These are phyloP conservation scores for Rhabdophis nuchalis DNA, from an alignment of 2,797 vertebrate genomes.

Conservation along the genomic window DNA sequence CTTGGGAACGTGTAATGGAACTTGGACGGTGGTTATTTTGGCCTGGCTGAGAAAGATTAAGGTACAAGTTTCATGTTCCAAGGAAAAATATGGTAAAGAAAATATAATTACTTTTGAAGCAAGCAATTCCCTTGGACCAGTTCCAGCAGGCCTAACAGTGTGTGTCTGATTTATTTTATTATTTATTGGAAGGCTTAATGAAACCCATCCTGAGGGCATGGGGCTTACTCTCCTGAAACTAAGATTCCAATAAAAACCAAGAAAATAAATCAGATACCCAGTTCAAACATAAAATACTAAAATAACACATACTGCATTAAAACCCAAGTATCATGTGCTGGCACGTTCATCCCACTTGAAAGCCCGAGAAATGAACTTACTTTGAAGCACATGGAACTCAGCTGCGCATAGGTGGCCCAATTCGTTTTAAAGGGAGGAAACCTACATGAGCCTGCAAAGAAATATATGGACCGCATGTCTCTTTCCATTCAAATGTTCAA, in stretches of 20 bases:
- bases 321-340: neutral
- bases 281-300: neutral
- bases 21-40: neutral
- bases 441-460: no score
- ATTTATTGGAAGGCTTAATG: neutral
- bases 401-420: neutral
- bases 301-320: neutral
- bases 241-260: neutral
- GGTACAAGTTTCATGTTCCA: neutral
- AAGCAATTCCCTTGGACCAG: neutral
- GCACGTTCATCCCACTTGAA: neutral
- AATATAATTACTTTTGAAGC: constrained; percentile 7
- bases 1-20: neutral
- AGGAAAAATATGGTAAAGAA: neutral
- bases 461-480: no score
- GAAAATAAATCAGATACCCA: neutral
- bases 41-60: neutral
- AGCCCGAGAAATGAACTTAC: neutral
- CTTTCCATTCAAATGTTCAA: neutral
- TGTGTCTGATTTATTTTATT: neutral
- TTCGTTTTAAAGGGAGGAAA: neutral
- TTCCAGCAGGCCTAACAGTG: neutral
- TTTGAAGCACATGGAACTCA: neutral
- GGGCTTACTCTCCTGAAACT: neutral
- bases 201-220: neutral